Evolutionary conservation across 2,113 vertebrate genomes (phyloP), one percentile per base, ranked within the genome.

Genomic region (Phoxinus phoxinus): DNA sequence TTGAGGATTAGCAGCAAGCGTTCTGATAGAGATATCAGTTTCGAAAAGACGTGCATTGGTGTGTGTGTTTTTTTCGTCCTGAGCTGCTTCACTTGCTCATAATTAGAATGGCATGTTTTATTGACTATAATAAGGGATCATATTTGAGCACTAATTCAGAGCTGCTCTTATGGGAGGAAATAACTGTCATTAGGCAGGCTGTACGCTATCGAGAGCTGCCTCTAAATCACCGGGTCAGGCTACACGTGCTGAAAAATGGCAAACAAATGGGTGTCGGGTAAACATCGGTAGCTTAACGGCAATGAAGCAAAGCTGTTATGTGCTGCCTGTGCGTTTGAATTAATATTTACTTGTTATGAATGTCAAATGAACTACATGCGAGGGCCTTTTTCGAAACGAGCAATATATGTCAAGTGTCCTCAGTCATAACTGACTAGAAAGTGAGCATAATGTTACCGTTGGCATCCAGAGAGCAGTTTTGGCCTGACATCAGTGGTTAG

Each of bases 41-140:
- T 56, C 21, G 17, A 23, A 56, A 56, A 56, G 53, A 56, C 53
- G 1, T 21, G 19, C 53, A 9, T 9, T 23, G 53, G 19, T 53
- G 53, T 19, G 1, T 23, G 32, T 48, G 19, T 63, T 23, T 35
- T 63, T 46, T 59, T 23, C 7, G 11, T 82, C 56, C 75, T 69
- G 46, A 81, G 44, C 76, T 77, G 85, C 78, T 73, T 81, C 48
- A 17, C 84, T 80, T 77, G 87, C 79, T 83, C 83, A 75, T 86
- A 85, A 89, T 87, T 85, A 69, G 59, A 86, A 83, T 51, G 81
- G 73, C 87, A 81, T 65, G 51, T 88, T 90, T 92, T 90, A 92
- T 84, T 87, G 90, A 88, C 84, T 80, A 82, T 84, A 81, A 84
- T 87, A 89, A 91, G 87, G 84, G 63, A 65, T 88, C 74, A 89